These are phyloP conservation scores for Poecilia picta DNA, from an alignment of 2,797 vertebrate genomes.

Conservation along the genomic window DNA sequence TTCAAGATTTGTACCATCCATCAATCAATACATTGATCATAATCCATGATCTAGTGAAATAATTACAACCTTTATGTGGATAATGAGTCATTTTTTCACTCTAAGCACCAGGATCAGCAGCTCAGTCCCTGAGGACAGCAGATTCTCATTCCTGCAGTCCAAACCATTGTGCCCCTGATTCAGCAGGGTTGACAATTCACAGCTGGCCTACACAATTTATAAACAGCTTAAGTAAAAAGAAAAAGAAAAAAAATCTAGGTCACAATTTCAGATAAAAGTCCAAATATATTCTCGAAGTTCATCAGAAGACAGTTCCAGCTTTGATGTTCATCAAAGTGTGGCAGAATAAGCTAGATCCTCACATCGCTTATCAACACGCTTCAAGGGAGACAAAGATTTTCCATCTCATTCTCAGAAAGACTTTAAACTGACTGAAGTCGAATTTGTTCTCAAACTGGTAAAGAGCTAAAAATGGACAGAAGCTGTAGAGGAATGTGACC, in stretches of 20 bases:
- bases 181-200: slow-evolving; percentile 8
- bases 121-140: neutral
- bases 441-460: neutral
- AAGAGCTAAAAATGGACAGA: neutral
- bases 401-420: neutral
- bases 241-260: neutral
- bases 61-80: neutral
- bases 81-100: neutral
- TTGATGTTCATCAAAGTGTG: slow-evolving; percentile 31
- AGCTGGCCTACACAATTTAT: neutral
- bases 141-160: neutral
- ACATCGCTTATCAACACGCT: neutral
- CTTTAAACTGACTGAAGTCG: neutral
- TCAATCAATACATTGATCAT: neutral
- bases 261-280: slow-evolving; percentile 3
- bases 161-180: slow-evolving; percentile 1
- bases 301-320: slow-evolving; percentile 6
- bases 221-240: neutral
- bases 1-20: neutral
- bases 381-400: slow-evolving; percentile 2
- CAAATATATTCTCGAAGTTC: slow-evolving; percentile 7
- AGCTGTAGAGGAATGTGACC: neutral
- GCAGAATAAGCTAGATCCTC: slow-evolving; percentile 12
- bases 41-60: neutral
- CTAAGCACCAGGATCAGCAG: slow-evolving; percentile 24